Conservation (phyloP, 2,888 invertebrate species). For the Caenorhabditis imperialis region DNA sequence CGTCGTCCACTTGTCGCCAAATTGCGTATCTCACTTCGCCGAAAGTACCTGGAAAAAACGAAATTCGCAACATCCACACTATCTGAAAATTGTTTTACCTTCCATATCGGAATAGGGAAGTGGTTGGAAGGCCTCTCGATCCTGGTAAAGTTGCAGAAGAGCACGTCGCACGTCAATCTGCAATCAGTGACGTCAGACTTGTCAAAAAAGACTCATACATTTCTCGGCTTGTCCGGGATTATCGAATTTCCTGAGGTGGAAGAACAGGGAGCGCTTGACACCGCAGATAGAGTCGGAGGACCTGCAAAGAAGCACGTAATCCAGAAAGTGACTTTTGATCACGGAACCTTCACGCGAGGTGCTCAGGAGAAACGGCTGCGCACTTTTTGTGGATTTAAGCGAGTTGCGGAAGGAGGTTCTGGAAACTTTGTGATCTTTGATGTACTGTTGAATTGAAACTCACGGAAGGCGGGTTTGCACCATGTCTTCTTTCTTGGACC, state of each 20-base stretch:
- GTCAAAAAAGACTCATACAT: slow-evolving; percentile 45
- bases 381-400: slow-evolving; percentile 51
- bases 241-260: slow-evolving; percentile 54
- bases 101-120: slow-evolving; percentile 71
- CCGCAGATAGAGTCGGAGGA: slow-evolving; percentile 39
- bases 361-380: slow-evolving; percentile 63
- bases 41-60: too few species aligned
- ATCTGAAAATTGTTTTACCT: too few species aligned
- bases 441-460: slow-evolving; percentile 27
- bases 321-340: slow-evolving; percentile 10
- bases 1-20: slow-evolving; percentile 73
- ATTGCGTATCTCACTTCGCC: slow-evolving; percentile 76
- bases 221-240: slow-evolving; percentile 56
- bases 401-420: slow-evolving; percentile 64
- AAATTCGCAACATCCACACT: too few species aligned
- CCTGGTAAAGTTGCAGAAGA: slow-evolving; percentile 72
- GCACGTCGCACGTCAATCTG: slow-evolving; percentile 64
- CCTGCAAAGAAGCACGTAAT: slow-evolving; percentile 21
- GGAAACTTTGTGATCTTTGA: slow-evolving; percentile 13
- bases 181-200: too few species aligned
- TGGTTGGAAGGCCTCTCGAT: slow-evolving; percentile 73
- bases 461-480: slow-evolving; percentile 48
- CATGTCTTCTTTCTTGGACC: slow-evolving; percentile 59
- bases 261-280: slow-evolving; percentile 55
- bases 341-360: slow-evolving; percentile 40